A percentile compares a stretch with the other conserved stretches of the same genome.
Conservation (phyloP, 2,888 invertebrate genomes). For the Latrodectus hesperus region DNA sequence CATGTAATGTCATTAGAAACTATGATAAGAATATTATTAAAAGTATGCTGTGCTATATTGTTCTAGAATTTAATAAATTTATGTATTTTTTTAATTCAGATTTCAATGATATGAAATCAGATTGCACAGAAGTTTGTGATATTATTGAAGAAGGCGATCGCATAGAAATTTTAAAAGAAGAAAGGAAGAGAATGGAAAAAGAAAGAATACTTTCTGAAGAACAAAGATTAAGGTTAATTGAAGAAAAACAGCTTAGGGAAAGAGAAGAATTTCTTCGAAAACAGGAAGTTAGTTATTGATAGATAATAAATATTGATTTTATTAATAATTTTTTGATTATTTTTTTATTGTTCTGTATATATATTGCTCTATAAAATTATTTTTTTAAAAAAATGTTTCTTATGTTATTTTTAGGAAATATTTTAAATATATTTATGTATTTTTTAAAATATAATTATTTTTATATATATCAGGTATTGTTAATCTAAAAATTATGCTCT, state of each 20-base stretch:
- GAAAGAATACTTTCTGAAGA: constrained; percentile 47
- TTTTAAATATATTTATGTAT: neutral
- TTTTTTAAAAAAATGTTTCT: too few species aligned
- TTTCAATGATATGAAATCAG: neutral
- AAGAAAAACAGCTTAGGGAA: constrained; percentile 56
- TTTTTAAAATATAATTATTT: neutral
- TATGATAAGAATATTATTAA: too few species aligned
- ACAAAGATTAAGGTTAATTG: constrained; percentile 48
- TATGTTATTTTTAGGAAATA: neutral
- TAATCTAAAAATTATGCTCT: too few species aligned
- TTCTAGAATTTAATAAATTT: neutral
- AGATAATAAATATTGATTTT: neutral
- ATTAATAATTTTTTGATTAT: too few species aligned
- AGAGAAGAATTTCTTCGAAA: constrained; percentile 57
- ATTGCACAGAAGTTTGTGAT: constrained; percentile 70
- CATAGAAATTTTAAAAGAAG: constrained; percentile 79
- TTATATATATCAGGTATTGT: neutral
- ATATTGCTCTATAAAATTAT: too few species aligned
- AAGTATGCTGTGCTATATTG: neutral
- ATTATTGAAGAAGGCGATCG: constrained; percentile 82
- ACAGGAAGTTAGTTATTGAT: constrained; percentile 50
- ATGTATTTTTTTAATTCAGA: neutral
- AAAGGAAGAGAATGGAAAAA: constrained; percentile 54
- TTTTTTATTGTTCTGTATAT: too few species aligned
- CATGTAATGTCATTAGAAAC: too few species aligned